Evolutionary conservation across 1,140 invertebrate species (phyloP).

Genomic region (Drosophila willistoni): DNA sequence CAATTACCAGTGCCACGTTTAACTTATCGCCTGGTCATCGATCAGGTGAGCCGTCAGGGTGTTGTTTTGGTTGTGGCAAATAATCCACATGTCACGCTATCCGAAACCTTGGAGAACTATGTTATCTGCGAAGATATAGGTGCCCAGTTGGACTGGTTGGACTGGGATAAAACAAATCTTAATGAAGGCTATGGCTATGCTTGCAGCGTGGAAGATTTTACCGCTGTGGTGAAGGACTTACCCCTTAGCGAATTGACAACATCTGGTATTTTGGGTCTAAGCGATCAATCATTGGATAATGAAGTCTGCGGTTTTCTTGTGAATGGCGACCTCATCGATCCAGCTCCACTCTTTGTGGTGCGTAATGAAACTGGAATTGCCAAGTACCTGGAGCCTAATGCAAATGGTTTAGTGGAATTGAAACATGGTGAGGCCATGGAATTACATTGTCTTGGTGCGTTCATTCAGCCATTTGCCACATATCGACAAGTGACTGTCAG

Average conservation of each 20-base stretch:
- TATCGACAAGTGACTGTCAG: conserved; percentile 44
- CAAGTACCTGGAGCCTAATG: conserved; percentile 59
- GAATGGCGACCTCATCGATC: conserved; percentile 66
- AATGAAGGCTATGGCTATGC: conserved; percentile 86
- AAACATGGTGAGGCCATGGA: conserved; percentile 62
- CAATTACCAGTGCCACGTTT: conserved; percentile 84
- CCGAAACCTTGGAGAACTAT: conserved; percentile 76
- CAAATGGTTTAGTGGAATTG: conserved; percentile 51
- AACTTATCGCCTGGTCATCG: conserved; percentile 85
- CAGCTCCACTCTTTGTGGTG: conserved; percentile 58
- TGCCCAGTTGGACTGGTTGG: conserved; percentile 84
- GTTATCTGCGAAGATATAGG: conserved; percentile 85
- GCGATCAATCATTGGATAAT: conserved; percentile 26
- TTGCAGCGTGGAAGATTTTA: conserved; percentile 86
- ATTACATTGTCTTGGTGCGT: conserved; percentile 61
- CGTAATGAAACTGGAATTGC: conserved; percentile 32
- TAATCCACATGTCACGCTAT: conserved; percentile 84
- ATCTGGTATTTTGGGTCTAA: conserved; percentile 51
- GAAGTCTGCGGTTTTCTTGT: conserved; percentile 54
- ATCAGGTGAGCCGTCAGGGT: conserved; percentile 82
- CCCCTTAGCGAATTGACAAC: conserved; percentile 64
- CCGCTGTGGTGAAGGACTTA: conserved; percentile 83
- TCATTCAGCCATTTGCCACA: conserved; percentile 47
- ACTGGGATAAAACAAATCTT: conserved; percentile 84
- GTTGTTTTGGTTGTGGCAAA: conserved; percentile 86